Evolutionary conservation across 2,888 invertebrate species (phyloP), one percentile per base, ranked within the genome.

Genomic region (Unio delphinus): DNA sequence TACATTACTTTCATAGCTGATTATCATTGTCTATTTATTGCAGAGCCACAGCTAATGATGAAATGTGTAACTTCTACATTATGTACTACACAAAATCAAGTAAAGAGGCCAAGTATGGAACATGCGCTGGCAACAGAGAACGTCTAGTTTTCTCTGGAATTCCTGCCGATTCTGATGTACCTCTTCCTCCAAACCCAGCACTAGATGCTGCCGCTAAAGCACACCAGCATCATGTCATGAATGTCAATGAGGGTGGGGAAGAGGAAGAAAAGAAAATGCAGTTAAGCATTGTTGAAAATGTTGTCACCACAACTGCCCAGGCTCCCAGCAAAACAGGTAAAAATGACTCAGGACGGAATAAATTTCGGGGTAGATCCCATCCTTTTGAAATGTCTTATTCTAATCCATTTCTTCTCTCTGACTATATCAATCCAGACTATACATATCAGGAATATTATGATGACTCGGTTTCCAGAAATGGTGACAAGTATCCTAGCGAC

Each of bases 121-220:
- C 68, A 18, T 89, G 89, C 71, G 68, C 56, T 3, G 78, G 78
- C 11, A 82, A 88, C 73, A 59, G 80, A 8, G 79, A 82, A 56
- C 74, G 78, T 0, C 68, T 74, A 0, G 72, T 91, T 18, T 80
- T 86, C 23, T 56, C 70, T 4, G 72, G 80, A 55, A 79, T 91
- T 20, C 91, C 91, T 5, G 65, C 78, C 0, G 90, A 87, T 73
- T 90, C 89, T 6, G 90, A 90, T 68, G 82, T 81, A 5, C 90
- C 91, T 0, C 85, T 92, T 11, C 92, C 92, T 17, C 87, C 88
- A n/a, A 92, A 92, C 81, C 90, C 91, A 26, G 69, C 65, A 0
- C 79, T 89, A 26, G 89, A 89, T 55, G 85, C 80, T 18, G 70
- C 69, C n/a, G 88, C 86, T 17, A 75, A 73, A 15, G 85, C 83